A percentile compares a stretch with the other conserved stretches of the same genome.
phyloP scores from a whole-genome alignment of 1,140 invertebrate genomes.

The Bombus turneri region DNA sequence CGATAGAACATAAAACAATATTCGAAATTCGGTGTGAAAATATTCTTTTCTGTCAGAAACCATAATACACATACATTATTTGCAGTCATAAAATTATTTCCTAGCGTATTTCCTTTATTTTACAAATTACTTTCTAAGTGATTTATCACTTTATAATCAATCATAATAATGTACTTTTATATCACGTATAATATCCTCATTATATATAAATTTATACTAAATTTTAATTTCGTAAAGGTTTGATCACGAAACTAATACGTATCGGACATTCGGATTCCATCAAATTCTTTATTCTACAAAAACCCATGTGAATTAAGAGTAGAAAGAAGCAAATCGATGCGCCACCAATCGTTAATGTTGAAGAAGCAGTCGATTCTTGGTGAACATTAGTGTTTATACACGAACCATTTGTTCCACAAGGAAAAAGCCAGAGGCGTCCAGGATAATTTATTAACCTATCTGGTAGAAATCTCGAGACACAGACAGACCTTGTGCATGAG shows the following conservation, averaged over 20 bases:
- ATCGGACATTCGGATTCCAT: background rate
- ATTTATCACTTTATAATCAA: background rate
- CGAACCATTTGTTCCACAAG: background rate
- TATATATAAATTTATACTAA: no score
- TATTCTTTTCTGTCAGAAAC: background rate
- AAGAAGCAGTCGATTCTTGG: background rate
- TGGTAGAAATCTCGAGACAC: conserved; percentile 43
- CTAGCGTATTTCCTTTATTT: no score
- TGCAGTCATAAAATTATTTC: no score
- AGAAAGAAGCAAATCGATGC: background rate
- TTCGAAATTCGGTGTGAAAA: background rate
- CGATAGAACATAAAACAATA: no score
- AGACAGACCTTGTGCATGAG: conserved; percentile 42
- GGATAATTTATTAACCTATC: conserved; percentile 25
- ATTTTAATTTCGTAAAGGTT: background rate
- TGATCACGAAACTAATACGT: background rate
- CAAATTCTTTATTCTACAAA: background rate
- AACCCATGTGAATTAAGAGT: background rate
- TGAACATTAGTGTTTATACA: background rate
- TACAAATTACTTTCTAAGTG: background rate
- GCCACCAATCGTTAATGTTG: background rate
- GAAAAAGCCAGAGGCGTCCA: conserved; percentile 17
- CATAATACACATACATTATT: background rate
- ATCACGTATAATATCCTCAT: no score
- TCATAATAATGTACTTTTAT: no score